Base-by-base conservation (phyloP, 1,140 invertebrate genomes). In the Berghia stephanieae region DNA sequence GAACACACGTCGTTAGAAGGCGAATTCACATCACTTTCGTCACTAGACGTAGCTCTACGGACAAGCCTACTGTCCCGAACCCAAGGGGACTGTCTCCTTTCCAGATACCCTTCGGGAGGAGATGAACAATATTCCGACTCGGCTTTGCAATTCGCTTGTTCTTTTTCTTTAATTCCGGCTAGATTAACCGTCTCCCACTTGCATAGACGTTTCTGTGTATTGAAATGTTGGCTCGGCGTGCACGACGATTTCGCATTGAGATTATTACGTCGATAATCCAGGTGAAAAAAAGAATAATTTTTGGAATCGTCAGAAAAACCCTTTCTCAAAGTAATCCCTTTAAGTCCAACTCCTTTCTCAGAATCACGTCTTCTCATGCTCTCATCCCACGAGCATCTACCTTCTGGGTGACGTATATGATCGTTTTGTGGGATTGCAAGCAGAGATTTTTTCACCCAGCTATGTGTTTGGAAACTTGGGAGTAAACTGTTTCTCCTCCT, bases 101-200 rank as follows among this genome's bases (percentile, higher is more conserved):
- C n/a, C n/a, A n/a, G n/a, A n/a, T n/a, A n/a, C n/a, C n/a, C n/a
- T n/a, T n/a, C n/a, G n/a, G n/a, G n/a, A n/a, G n/a, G n/a, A n/a
- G n/a, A n/a, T n/a, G n/a, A n/a, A n/a, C n/a, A n/a, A n/a, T n/a
- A n/a, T n/a, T n/a, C n/a, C n/a, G n/a, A n/a, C n/a, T 44, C 43
- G 13, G 36, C 31, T 18, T 42, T 21, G 6, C 6, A n/a, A 6
- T 16, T 18, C 3, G 63, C 2, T 1, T 34, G 42, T 52, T 76
- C 63, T 68, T 46, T 67, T 52, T 76, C 63, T 68, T 46, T 67
- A 18, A 36, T 68, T 4, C 60, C 63, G 27, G 52, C 5, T 43
- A 76, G 44, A 43, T 76, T 76, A 4, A 76, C 74, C 13, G 74
- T 76, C 43, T 76, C 74, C 74, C 74, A 76, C 31, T 76, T 76